Conservation (phyloP, 1,140 invertebrate species). For the Anadara kagoshimensis region DNA sequence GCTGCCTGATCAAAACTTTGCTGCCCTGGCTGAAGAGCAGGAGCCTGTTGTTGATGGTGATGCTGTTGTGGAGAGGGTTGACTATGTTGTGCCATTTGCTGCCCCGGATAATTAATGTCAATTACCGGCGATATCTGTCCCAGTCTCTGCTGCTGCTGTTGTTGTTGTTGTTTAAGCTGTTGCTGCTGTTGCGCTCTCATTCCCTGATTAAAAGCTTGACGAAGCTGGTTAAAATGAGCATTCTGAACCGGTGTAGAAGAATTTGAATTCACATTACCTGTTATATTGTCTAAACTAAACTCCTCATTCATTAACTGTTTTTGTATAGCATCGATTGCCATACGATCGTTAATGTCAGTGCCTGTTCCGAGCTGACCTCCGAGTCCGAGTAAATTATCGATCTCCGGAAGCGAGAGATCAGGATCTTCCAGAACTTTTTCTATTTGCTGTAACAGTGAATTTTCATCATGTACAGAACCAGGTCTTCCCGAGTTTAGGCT, state of each 20-base stretch:
- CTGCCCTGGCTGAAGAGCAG: constrained; percentile 18
- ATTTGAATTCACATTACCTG: neutral
- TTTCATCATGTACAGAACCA: constrained; percentile 34
- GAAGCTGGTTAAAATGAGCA: too few species aligned
- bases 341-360: constrained; percentile 78
- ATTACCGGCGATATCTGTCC: neutral
- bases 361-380: constrained; percentile 8
- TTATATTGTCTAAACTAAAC: constrained; percentile 6
- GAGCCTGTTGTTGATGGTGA: constrained; percentile 9
- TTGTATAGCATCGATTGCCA: constrained; percentile 92
- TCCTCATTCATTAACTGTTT: constrained; percentile 89
- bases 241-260: too few species aligned
- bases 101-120: neutral
- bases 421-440: constrained; percentile 55
- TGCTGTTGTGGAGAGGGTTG: constrained; percentile 13
- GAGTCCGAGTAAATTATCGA: constrained; percentile 57
- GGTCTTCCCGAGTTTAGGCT: neutral
- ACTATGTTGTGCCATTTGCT: neutral
- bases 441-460: constrained; percentile 43
- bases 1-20: constrained; percentile 11
- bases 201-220: too few species aligned
- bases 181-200: too few species aligned
- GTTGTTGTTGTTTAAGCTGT: too few species aligned
- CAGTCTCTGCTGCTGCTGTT: too few species aligned
- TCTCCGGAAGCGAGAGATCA: constrained; percentile 44